A percentile compares a stretch with the other conserved stretches of the same genome.
Evolutionary conservation across 2,113 vertebrate genomes (phyloP).

Genomic region (Chaetops frenatus): DNA sequence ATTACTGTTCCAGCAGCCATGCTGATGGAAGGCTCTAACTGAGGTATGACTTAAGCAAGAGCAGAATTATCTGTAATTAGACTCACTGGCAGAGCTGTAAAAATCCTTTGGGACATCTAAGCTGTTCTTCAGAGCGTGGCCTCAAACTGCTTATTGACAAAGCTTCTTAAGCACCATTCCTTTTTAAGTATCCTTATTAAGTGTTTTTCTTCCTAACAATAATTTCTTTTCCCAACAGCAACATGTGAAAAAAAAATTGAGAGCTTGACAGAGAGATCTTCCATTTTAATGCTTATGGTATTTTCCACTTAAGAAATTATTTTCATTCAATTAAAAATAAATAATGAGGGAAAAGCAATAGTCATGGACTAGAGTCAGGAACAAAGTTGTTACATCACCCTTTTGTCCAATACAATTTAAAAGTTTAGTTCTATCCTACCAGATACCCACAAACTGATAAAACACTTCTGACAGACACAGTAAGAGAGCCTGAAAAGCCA

Average conservation of each 20-base stretch:
- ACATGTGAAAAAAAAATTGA: accelerated
- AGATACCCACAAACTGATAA: background rate
- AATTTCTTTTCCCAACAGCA: background rate
- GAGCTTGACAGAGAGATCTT: background rate
- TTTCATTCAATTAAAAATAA: background rate
- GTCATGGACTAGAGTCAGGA: background rate
- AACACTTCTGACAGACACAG: background rate
- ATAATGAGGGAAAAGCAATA: background rate
- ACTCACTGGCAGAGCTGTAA: conserved; percentile 20
- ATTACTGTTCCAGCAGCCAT: background rate
- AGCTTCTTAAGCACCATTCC: conserved; percentile 39
- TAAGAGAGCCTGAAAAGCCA: background rate
- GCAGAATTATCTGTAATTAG: conserved; percentile 48
- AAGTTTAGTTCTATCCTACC: background rate
- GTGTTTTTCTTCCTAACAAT: background rate
- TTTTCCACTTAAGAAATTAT: background rate
- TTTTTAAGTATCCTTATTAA: conserved; percentile 34
- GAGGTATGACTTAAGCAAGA: background rate
- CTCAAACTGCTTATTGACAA: conserved; percentile 42
- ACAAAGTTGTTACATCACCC: background rate
- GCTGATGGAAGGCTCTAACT: background rate
- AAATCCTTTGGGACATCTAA: conserved; percentile 28
- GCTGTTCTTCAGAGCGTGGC: conserved; percentile 6
- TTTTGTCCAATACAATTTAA: background rate
- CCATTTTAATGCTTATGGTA: background rate